phyloP scores from a whole-genome alignment of 2,797 vertebrate species.

The Labeo calbasu region DNA sequence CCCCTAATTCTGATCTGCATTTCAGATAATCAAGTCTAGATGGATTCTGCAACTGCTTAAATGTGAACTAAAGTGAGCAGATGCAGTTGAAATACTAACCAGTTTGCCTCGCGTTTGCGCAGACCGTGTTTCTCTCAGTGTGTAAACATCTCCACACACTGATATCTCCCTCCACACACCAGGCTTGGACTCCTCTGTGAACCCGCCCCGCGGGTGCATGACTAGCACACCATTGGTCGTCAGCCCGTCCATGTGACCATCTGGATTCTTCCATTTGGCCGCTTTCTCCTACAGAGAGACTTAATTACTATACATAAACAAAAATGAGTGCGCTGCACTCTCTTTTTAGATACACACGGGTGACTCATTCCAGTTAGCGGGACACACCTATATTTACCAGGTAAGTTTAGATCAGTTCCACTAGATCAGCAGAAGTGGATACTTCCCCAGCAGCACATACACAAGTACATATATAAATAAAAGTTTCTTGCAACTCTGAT shows the following conservation, averaged over 20 bases:
- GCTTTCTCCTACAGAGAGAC: conserved; percentile 88
- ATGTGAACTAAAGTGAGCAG: not conserved
- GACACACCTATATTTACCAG: conserved; percentile 53
- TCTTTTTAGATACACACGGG: conserved; percentile 20
- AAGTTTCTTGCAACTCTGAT: conserved; percentile 18
- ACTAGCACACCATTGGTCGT: conserved; percentile 98
- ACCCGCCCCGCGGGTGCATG: conserved; percentile 96
- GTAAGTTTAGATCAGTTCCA: conserved; percentile 47
- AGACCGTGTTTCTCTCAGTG: conserved; percentile 94
- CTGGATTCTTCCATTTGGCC: conserved; percentile 98
- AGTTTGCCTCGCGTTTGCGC: conserved; percentile 96
- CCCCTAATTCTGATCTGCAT: not conserved
- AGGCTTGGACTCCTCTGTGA: conserved; percentile 94
- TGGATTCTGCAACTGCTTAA: not conserved
- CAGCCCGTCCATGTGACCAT: conserved; percentile 97
- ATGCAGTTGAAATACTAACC: conserved; percentile 73
- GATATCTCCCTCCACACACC: conserved; percentile 98
- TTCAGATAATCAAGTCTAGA: not conserved
- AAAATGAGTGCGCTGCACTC: conserved; percentile 7
- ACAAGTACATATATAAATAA: conserved; percentile 32
- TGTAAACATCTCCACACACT: conserved; percentile 97
- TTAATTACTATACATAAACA: conserved; percentile 37
- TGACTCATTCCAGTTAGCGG: conserved; percentile 24
- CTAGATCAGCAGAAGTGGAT: conserved; percentile 54
- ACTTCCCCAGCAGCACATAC: conserved; percentile 32